phyloP scores from a whole-genome alignment of 1,140 invertebrate genomes.

The Drosophila ambigua region DNA sequence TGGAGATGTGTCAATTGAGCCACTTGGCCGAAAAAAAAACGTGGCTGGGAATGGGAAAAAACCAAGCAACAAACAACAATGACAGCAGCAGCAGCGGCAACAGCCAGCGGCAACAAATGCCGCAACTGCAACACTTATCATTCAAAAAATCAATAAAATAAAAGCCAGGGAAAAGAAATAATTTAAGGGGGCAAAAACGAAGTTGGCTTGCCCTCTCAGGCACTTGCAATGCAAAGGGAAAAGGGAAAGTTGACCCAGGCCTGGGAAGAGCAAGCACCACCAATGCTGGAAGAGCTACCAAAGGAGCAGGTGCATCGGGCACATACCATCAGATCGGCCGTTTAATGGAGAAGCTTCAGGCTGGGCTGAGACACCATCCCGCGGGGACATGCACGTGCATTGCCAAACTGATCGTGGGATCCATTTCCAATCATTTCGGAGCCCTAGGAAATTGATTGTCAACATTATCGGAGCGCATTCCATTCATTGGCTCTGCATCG shows the following conservation, averaged over 20 bases:
- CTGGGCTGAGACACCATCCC: too few species aligned
- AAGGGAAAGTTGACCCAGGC: slow-evolving; percentile 10
- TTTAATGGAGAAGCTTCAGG: too few species aligned
- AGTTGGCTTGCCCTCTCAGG: slow-evolving; percentile 25
- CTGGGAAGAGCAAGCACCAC: slow-evolving; percentile 17
- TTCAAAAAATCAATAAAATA: slow-evolving; percentile 59
- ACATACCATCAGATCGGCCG: too few species aligned
- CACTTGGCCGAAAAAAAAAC: slow-evolving; percentile 20
- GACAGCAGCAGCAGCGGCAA: slow-evolving; percentile 14
- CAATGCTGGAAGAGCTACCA: background rate
- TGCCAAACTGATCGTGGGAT: too few species aligned
- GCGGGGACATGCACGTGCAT: too few species aligned
- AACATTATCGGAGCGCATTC: too few species aligned
- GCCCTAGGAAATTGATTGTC: too few species aligned
- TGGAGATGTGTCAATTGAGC: slow-evolving; percentile 38
- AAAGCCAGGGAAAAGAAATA: slow-evolving; percentile 5
- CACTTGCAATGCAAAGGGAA: slow-evolving; percentile 11
- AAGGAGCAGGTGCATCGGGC: too few species aligned
- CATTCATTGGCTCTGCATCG: too few species aligned
- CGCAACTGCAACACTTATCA: slow-evolving; percentile 55
- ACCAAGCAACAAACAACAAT: slow-evolving; percentile 36
- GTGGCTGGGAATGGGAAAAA: slow-evolving; percentile 38
- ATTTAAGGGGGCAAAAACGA: background rate
- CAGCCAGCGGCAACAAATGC: slow-evolving; percentile 2
- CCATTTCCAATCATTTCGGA: too few species aligned